Conservation (phyloP, 2,797 vertebrate species). For the Chromis chromis region DNA sequence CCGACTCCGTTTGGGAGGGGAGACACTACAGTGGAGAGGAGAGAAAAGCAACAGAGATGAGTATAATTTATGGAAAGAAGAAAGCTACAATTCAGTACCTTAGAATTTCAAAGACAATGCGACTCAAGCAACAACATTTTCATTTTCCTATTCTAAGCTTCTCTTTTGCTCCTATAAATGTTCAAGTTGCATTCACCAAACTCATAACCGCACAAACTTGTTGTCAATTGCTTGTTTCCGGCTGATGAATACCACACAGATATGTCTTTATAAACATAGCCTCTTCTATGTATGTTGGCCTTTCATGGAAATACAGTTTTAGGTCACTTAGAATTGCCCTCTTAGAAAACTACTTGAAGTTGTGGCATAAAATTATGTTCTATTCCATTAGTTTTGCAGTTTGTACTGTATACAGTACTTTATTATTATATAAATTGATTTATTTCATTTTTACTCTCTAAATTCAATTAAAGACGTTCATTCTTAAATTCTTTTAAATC, state of each 20-base stretch:
- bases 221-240: neutral
- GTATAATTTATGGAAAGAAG: neutral
- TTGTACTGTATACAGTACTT: too few species aligned
- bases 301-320: too few species aligned
- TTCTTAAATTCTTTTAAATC: too few species aligned
- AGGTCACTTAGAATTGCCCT: too few species aligned
- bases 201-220: neutral
- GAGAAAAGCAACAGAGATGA: conserved; percentile 4
- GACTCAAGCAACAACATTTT: neutral
- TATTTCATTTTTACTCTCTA: too few species aligned
- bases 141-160: neutral
- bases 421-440: too few species aligned
- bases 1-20: conserved; percentile 91
- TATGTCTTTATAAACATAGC: neutral
- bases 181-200: neutral
- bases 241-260: neutral
- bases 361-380: too few species aligned
- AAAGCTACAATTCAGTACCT: neutral
- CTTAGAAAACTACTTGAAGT: too few species aligned
- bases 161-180: neutral
- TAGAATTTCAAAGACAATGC: neutral
- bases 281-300: neutral
- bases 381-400: too few species aligned
- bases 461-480: too few species aligned
- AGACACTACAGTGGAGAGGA: conserved; percentile 75